These are phyloP conservation scores for Lordiphosa mommai DNA, from an alignment of 1,140 invertebrate genomes.

Conservation along the genomic window DNA sequence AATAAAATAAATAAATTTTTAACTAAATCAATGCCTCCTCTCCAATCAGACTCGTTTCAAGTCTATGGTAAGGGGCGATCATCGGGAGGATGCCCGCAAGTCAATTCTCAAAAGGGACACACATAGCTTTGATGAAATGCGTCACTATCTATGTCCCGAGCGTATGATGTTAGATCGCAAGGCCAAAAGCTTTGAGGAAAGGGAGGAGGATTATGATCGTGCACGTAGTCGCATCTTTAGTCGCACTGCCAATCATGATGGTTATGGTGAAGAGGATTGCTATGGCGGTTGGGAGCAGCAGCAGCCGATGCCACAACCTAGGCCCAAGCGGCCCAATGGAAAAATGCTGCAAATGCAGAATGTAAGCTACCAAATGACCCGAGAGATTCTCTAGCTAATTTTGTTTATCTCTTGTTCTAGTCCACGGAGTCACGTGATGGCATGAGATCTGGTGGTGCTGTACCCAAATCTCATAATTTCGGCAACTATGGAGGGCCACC, in stretches of 20 bases:
- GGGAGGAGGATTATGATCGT: conserved; percentile 93
- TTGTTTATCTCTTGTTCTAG: conserved; percentile 57
- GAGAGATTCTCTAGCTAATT: neutral
- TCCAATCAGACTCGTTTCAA: conserved; percentile 82
- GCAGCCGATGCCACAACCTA: conserved; percentile 40
- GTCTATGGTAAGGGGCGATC: conserved; percentile 82
- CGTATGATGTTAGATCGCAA: conserved; percentile 85
- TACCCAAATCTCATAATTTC: conserved; percentile 92
- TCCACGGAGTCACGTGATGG: conserved; percentile 81
- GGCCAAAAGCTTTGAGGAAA: conserved; percentile 94
- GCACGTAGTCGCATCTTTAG: conserved; percentile 89
- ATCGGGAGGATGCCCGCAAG: conserved; percentile 85
- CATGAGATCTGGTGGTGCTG: conserved; percentile 81
- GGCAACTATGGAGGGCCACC: conserved; percentile 86
- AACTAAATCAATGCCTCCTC: neutral
- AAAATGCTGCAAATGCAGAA: conserved; percentile 77
- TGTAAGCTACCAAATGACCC: conserved; percentile 14
- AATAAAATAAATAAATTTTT: neutral
- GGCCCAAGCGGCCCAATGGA: conserved; percentile 65
- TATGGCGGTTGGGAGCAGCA: conserved; percentile 56
- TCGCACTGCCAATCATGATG: conserved; percentile 80
- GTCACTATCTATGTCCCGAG: conserved; percentile 81
- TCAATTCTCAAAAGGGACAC: conserved; percentile 92
- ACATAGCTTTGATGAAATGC: conserved; percentile 86
- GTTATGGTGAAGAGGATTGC: conserved; percentile 55